Base-by-base conservation (phyloP, 2,888 invertebrate genomes). In the Cantharis lateralis region DNA sequence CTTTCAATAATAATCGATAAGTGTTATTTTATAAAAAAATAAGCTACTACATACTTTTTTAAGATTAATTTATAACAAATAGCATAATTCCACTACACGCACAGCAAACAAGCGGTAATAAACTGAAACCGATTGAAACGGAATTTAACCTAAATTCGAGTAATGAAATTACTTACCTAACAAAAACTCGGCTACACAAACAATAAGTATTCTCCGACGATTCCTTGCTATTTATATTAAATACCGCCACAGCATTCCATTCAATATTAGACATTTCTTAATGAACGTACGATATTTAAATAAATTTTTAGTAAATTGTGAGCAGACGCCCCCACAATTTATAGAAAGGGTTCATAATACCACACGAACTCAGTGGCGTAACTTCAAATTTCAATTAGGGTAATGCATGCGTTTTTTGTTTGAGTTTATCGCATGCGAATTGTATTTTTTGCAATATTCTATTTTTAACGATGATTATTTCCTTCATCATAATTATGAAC, bases 221-320 rank as follows among this genome's bases (percentile, higher is more conserved):
- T 83, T 91, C 91, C 78, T 85, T 84, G 76, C 89, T 90, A 84
- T 89, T 87, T 78, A 91, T 87, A 82, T 88, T 88, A 83, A 94
- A 91, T 88, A 93, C 93, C 61, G 93, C 93, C 80, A 94, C 89
- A 77, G 93, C 91, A 85, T 93, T 93, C 91, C 93, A 93, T 80
- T 91, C 91, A 80, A 87, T 85, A 81, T 90, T 90, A 83, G 88
- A 88, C 91, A 91, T 91, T 68, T 74, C 62, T 64, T 18, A 64
- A 11, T 64, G n/a, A 18, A 4, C 5, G 4, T 32, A 3, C 5
- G 32, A 13, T 32, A 32, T 32, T 32, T 32, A 32, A 32, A 32
- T 32, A 32, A 32, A 32, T 13, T 32, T 32, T 32, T 13, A 32
- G 32, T 32, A n/a, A n/a, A 32, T 32, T 32, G 5, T 13, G 32